Base-by-base conservation (phyloP, 2,797 vertebrate genomes). In the Argyrosomus regius region DNA sequence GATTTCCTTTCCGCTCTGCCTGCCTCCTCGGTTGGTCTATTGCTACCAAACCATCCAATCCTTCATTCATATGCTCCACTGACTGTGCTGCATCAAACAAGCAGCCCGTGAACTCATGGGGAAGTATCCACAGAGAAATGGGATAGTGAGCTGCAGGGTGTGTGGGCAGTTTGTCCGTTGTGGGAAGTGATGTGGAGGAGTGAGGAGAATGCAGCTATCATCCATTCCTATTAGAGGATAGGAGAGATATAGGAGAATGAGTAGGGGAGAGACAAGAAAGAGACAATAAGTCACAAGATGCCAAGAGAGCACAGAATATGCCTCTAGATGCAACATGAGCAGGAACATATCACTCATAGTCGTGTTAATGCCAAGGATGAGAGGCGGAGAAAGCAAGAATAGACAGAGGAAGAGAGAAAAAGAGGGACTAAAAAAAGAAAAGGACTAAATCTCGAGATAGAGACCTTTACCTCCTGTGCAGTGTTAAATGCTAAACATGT, bases 401-500 rank as follows among this genome's bases (percentile, higher is more conserved):
- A 54, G 46, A 28, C 12, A 52, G 31, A 49, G 46, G 49, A 56
- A 54, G 39, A 66, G 67, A 66, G 8, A 67, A 28, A 64, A 45
- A 48, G n/a, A 48, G 7, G 6, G 50, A 75, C 59, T 69, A 57
- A 71, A 39, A 39, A 35, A 35, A 35, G 35, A 35, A 35, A 39
- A 39, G 35, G 35, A 39, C 35, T 39, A 39, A 39, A 63, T 80
- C 68, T 59, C 13, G 14, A 81, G 75, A 56, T 61, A 35, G 60
- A 78, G 84, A 85, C 82, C 81, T 87, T 89, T 87, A 65, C 69
- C 80, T 86, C 66, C 20, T 80, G 73, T 64, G 61, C 59, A 41
- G 83, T 82, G 89, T 89, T 84, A 89, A 91, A 92, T 90, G 84
- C 88, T 84, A 88, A 92, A 88, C 75, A 85, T 87, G 75, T 68